These are phyloP conservation scores for Sorex maritimensis DNA, from an alignment of 2,797 vertebrate genomes.

Conservation along the genomic window DNA sequence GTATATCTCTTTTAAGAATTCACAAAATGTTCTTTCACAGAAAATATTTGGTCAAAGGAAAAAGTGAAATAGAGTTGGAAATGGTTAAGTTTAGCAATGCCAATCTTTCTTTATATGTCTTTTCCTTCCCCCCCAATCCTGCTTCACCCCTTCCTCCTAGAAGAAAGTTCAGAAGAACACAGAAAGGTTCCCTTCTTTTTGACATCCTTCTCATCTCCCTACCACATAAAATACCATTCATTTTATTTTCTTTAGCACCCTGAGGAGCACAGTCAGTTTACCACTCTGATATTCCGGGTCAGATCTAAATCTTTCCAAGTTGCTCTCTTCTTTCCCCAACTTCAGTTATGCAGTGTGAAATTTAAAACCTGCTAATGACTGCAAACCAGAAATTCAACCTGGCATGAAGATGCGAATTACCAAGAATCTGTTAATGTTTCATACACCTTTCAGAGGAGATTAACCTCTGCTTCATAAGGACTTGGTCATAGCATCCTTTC, in stretches of 20 bases:
- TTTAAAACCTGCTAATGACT: constrained; percentile 87
- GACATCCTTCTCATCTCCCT: constrained; percentile 49
- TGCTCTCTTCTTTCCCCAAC: constrained; percentile 81
- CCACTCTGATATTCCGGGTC: constrained; percentile 10
- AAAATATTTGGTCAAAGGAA: constrained; percentile 62
- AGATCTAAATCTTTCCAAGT: constrained; percentile 65
- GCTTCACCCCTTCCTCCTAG: background rate
- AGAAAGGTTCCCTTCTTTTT: constrained; percentile 33
- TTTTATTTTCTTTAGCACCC: constrained; percentile 21
- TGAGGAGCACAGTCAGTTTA: constrained; percentile 41
- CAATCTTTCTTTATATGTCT: constrained; percentile 67
- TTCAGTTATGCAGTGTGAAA: constrained; percentile 87
- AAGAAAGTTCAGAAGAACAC: constrained; percentile 54
- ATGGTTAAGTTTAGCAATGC: constrained; percentile 18
- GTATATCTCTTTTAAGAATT: constrained; percentile 63
- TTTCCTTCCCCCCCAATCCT: constrained; percentile 65
- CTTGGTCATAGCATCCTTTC: constrained; percentile 75
- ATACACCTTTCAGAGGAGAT: constrained; percentile 82
- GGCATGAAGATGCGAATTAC: constrained; percentile 85
- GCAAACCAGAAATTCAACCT: constrained; percentile 68
- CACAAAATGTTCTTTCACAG: constrained; percentile 58
- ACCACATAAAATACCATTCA: constrained; percentile 53
- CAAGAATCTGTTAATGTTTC: constrained; percentile 78
- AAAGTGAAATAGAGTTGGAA: constrained; percentile 33
- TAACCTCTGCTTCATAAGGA: constrained; percentile 70